These are phyloP conservation scores for Brienomyrus brachyistius DNA, from an alignment of 2,113 vertebrate species.

Conservation along the genomic window DNA sequence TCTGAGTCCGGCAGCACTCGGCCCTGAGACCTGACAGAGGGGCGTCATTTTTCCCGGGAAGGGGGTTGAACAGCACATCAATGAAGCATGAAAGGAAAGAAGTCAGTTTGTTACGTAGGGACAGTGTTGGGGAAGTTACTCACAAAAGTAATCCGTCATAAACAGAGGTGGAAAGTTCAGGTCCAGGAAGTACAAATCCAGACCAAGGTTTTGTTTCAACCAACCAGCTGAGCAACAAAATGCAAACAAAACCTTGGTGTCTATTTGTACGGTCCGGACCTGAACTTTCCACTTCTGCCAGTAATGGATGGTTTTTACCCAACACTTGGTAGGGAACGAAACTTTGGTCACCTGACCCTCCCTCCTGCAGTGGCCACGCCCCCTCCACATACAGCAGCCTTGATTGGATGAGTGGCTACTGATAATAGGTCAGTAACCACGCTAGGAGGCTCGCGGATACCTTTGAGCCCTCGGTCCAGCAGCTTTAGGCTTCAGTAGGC, in stretches of 20 bases:
- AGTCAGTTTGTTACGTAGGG: neutral
- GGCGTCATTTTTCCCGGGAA: neutral
- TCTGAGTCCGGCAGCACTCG: neutral
- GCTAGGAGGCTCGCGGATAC: neutral
- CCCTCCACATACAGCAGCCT: neutral
- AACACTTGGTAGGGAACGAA: neutral
- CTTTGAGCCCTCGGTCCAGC: neutral
- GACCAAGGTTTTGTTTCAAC: too few species aligned
- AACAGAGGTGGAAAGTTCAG: too few species aligned
- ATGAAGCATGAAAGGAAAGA: neutral
- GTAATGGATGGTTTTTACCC: too few species aligned
- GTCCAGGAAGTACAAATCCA: too few species aligned
- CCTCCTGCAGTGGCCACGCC: neutral
- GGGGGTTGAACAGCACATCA: neutral
- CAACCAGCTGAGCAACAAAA: too few species aligned
- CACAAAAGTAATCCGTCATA: too few species aligned
- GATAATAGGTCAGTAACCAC: neutral
- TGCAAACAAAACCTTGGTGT: too few species aligned
- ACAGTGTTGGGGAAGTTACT: too few species aligned
- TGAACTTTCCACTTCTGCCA: too few species aligned
- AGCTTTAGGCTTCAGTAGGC: neutral
- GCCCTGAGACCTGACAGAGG: neutral
- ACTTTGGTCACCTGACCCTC: neutral
- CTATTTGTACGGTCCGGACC: too few species aligned
- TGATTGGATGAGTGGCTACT: neutral